Conservation (phyloP, 1,140 invertebrate species). For the Zaprionus vittiger region DNA sequence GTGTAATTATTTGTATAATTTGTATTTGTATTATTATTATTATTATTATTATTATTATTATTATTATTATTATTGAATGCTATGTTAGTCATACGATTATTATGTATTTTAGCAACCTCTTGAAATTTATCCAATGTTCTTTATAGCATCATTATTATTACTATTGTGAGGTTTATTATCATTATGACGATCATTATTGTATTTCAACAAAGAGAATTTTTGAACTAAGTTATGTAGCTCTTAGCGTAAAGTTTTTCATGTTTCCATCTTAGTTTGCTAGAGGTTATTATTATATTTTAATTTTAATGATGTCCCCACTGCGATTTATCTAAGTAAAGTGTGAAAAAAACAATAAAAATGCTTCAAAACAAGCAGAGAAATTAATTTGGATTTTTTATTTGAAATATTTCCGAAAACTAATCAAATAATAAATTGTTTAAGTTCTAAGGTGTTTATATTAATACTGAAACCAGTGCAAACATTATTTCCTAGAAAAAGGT, state of each 20-base stretch:
- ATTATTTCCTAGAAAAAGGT: not conserved
- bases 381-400: not conserved
- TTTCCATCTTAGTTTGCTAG: slow-evolving; percentile 34
- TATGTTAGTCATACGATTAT: slow-evolving; percentile 32
- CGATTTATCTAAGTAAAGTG: slow-evolving; percentile 43
- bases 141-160: slow-evolving; percentile 20
- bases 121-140: slow-evolving; percentile 28
- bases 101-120: slow-evolving; percentile 56
- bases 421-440: too few species aligned
- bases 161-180: not conserved
- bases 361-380: slow-evolving; percentile 42
- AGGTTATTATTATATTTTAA: slow-evolving; percentile 41
- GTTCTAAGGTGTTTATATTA: too few species aligned
- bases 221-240: slow-evolving; percentile 75
- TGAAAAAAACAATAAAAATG: slow-evolving; percentile 54
- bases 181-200: slow-evolving; percentile 30
- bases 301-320: slow-evolving; percentile 18
- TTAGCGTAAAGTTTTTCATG: slow-evolving; percentile 55
- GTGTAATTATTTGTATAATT: slow-evolving; percentile 62
- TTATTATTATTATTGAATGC: slow-evolving; percentile 41
- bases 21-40: slow-evolving; percentile 36
- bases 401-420: not conserved
- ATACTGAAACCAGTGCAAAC: not conserved
- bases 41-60: slow-evolving; percentile 35
- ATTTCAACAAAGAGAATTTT: slow-evolving; percentile 19